Evolutionary conservation across 2,888 invertebrate genomes (phyloP).

Genomic region (Parascotia fuliginaria): DNA sequence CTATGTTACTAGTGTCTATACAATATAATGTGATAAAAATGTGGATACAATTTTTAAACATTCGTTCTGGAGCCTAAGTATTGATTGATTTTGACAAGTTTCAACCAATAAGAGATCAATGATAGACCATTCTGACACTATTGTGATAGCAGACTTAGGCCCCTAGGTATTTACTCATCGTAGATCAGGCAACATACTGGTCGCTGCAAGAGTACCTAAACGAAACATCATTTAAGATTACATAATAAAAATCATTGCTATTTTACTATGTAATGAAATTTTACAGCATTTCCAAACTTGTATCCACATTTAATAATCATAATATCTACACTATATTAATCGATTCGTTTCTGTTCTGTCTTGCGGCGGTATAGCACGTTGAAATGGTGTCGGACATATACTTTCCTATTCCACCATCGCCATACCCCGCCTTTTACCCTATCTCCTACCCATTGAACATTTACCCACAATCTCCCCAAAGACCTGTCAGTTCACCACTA

Average conservation of each 20-base stretch:
- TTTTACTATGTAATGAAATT: too few relatives aligned
- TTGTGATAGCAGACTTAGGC: too few relatives aligned
- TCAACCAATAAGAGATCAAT: too few relatives aligned
- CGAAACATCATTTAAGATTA: too few relatives aligned
- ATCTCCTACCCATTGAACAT: slow-evolving; percentile 82
- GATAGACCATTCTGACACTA: too few relatives aligned
- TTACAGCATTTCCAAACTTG: slow-evolving; percentile 11
- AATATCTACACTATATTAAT: slow-evolving; percentile 66
- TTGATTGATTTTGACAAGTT: too few relatives aligned
- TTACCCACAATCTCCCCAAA: slow-evolving; percentile 67
- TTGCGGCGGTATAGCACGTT: slow-evolving; percentile 88
- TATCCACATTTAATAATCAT: slow-evolving; percentile 42
- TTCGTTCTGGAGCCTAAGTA: too few relatives aligned
- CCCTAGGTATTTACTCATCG: too few relatives aligned
- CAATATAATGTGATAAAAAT: slow-evolving; percentile 36
- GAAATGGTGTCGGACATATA: slow-evolving; percentile 92
- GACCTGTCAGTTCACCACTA: slow-evolving; percentile 69
- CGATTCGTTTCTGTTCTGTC: slow-evolving; percentile 81
- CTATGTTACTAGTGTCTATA: slow-evolving; percentile 42
- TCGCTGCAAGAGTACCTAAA: too few relatives aligned
- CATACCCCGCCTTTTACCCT: slow-evolving; percentile 77
- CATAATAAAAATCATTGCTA: too few relatives aligned
- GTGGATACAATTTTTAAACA: slow-evolving; percentile 33
- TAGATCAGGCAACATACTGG: too few relatives aligned
- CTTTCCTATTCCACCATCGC: slow-evolving; percentile 85